Conservation (phyloP, 2,797 vertebrate species). For the Dicrostonyx torquatus region DNA sequence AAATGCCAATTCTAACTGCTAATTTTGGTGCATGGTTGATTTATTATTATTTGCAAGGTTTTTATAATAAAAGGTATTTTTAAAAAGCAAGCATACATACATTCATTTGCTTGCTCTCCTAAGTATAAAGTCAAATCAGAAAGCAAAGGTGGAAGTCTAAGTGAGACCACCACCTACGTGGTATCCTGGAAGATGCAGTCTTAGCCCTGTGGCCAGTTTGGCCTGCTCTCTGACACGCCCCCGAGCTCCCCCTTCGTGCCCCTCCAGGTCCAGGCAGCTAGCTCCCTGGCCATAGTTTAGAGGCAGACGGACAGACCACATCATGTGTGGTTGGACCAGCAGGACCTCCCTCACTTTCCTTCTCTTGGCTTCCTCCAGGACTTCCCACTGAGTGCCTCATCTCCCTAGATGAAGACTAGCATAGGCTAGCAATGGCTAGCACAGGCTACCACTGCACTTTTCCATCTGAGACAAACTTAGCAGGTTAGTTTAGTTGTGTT, state of each 20-base stretch:
- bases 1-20: background rate
- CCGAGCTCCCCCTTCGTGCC: background rate
- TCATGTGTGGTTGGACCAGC: background rate
- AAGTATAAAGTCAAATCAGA: background rate
- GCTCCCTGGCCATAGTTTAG: background rate
- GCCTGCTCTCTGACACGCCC: background rate
- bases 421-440: background rate
- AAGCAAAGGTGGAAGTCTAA: background rate
- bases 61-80: background rate
- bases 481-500: background rate
- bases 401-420: slow-evolving; percentile 52
- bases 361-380: background rate
- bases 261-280: background rate
- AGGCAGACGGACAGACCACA: background rate
- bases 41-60: background rate
- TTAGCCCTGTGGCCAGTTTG: background rate
- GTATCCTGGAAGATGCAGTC: background rate
- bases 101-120: slow-evolving; percentile 6
- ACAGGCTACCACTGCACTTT: slow-evolving; percentile 20
- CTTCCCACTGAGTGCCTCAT: slow-evolving; percentile 19
- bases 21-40: background rate
- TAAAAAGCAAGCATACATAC: background rate
- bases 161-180: background rate
- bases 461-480: slow-evolving; percentile 43
- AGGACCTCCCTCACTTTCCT: background rate